Evolutionary conservation across 1,140 invertebrate genomes (phyloP), one percentile per base, ranked within the genome.

Genomic region (Atta cephalotes): DNA sequence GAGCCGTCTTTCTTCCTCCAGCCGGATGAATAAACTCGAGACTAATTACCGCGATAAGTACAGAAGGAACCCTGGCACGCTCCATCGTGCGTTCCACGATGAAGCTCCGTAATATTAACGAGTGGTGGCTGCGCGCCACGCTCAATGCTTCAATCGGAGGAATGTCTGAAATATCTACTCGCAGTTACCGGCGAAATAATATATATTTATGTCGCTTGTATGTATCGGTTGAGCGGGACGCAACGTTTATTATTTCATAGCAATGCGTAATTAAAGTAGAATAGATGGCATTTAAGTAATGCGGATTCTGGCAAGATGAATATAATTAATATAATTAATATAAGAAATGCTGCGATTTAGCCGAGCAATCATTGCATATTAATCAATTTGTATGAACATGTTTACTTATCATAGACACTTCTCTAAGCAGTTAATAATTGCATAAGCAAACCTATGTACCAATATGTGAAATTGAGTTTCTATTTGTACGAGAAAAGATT

Each of bases 41-140:
- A 84, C 79, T 85, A 71, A 77, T 85, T 79, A 87, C 5, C 74
- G 60, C 10, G 78, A 89, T 79, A 89, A 84, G 80, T 62, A 53
- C 56, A 14, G 71, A 56, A 89, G 51, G 28, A 72, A 28, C 53
- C 56, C 7, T n/a, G 4, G 56, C 63, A 45, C 87, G 39, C 45
- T 74, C 49, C 60, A 21, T 56, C 53, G 39, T 70, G 66, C 21
- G 66, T 72, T 53, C 60, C 68, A 49, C 56, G 39, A 80, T 28
- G 78, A 7, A 74, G 58, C 39, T 63, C n/a, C 25, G 45, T 65
- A 62, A 84, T 84, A 51, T 84, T 84, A 84, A 84, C 70, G 80
- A 84, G 80, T 74, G 39, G 25, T n/a, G 68, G 39, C 25, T 49
- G 80, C 53, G 35, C 21, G 35, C 39, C 25, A 21, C 14, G 39